phyloP scores from a whole-genome alignment of 53 echinoderm and acorn worm species.

The Hippasteria phrygiana region DNA sequence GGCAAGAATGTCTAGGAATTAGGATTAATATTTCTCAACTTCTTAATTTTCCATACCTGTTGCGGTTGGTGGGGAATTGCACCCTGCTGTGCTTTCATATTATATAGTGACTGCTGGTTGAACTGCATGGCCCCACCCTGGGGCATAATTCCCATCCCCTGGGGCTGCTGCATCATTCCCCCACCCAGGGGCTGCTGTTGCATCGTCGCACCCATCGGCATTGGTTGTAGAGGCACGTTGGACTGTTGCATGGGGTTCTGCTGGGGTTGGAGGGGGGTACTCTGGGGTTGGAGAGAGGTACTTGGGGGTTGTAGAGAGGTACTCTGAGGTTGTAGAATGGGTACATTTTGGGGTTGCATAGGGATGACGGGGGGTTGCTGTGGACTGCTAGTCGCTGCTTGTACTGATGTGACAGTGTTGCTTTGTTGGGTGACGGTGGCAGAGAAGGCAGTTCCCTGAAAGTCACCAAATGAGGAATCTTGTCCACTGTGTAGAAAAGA shows the following conservation, averaged over 20 bases:
- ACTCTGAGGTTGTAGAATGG: slow-evolving; percentile 25
- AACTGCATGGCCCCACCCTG: slow-evolving; percentile 63
- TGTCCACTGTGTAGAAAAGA: slow-evolving; percentile 46
- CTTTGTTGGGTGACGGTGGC: slow-evolving; percentile 74
- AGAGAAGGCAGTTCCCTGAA: slow-evolving; percentile 81
- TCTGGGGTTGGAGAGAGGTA: slow-evolving; percentile 45
- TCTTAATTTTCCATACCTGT: slow-evolving; percentile 26
- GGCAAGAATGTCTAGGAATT: no score
- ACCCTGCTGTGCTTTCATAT: slow-evolving; percentile 44
- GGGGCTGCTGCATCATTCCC: slow-evolving; percentile 42
- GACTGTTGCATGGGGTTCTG: slow-evolving; percentile 54
- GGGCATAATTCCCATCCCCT: slow-evolving; percentile 51
- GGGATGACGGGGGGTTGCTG: slow-evolving; percentile 10
- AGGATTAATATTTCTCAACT: not conserved
- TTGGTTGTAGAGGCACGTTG: slow-evolving; percentile 61
- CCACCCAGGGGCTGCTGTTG: slow-evolving; percentile 40
- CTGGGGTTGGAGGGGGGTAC: slow-evolving; percentile 49
- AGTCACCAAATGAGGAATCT: slow-evolving; percentile 86
- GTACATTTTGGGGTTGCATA: slow-evolving; percentile 55
- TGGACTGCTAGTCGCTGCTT: slow-evolving; percentile 38
- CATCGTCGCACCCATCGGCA: slow-evolving; percentile 40
- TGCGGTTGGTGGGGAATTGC: slow-evolving; percentile 24
- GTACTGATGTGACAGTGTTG: slow-evolving; percentile 68
- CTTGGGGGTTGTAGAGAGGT: not conserved
- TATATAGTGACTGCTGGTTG: slow-evolving; percentile 49